Conservation (phyloP, 2,888 invertebrate species). For the Entomobrya multifasciata region DNA sequence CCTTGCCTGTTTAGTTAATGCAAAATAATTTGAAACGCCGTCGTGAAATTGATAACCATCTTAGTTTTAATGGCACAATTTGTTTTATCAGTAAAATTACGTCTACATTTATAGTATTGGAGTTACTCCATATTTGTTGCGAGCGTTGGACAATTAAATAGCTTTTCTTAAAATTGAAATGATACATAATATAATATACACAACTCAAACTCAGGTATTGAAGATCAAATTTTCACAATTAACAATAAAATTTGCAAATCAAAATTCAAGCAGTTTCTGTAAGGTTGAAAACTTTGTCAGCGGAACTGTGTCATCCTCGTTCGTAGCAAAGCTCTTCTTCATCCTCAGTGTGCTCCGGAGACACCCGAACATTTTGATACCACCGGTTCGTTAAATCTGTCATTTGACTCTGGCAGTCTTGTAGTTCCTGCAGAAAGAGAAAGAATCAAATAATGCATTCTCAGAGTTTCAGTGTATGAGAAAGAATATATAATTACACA, state of each 20-base stretch:
- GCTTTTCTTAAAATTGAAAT: not conserved
- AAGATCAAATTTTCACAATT: not conserved
- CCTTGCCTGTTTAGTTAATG: too few species aligned
- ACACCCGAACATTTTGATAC: constrained; percentile 97
- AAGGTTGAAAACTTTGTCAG: not conserved
- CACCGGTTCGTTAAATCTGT: constrained; percentile 97
- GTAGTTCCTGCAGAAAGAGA: constrained; percentile 87
- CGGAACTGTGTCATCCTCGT: constrained; percentile 18
- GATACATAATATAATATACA: too few species aligned
- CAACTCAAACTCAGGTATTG: constrained; percentile 15
- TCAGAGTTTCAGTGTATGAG: too few species aligned
- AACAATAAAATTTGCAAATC: not conserved
- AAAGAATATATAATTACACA: not conserved
- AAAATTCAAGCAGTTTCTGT: not conserved
- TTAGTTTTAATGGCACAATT: too few species aligned
- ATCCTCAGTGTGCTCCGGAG: constrained; percentile 88
- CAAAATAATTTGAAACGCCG: too few species aligned
- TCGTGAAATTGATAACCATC: too few species aligned
- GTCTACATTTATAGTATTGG: not conserved
- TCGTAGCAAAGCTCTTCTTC: constrained; percentile 83
- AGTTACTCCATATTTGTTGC: too few species aligned
- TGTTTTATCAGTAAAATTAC: not conserved
- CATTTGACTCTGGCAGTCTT: constrained; percentile 98
- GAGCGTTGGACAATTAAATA: not conserved
- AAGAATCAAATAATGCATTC: not conserved